A percentile compares a stretch with the other conserved stretches of the same genome.
These are phyloP conservation scores for Leptinotarsa defecta DNA, from an alignment of 1,140 invertebrate genomes.

Conservation along the genomic window DNA sequence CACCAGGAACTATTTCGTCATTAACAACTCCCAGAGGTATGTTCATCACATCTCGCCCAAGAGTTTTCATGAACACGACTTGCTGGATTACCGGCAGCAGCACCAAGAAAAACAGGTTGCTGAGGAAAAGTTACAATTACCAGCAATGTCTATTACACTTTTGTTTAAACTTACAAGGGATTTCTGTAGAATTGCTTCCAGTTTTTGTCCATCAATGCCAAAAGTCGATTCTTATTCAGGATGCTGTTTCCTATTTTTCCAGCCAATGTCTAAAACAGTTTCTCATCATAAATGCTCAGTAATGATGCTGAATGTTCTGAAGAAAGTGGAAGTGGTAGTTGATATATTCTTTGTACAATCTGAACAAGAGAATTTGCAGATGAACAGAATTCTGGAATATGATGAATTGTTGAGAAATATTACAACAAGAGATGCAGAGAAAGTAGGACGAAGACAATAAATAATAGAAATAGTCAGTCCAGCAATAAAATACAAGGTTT, in stretches of 20 bases:
- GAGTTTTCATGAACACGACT: conserved; percentile 77
- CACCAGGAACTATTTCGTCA: conserved; percentile 62
- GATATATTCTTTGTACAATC: too few species aligned
- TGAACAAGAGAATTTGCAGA: too few species aligned
- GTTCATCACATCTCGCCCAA: conserved; percentile 76
- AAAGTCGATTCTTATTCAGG: conserved; percentile 32
- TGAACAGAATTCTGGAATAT: too few species aligned
- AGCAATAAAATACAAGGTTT: too few species aligned
- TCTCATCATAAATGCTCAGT: neutral
- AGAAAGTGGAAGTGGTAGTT: too few species aligned
- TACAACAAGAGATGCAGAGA: too few species aligned
- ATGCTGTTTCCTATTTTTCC: conserved; percentile 31
- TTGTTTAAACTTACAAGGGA: conserved; percentile 33
- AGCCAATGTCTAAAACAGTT: neutral
- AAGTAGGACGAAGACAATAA: too few species aligned
- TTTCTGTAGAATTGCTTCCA: conserved; percentile 49
- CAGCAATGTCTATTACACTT: neutral
- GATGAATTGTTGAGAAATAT: too few species aligned
- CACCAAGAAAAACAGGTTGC: conserved; percentile 78
- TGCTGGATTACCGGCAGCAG: conserved; percentile 81
- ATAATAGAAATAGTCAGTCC: too few species aligned
- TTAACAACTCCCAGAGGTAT: conserved; percentile 78
- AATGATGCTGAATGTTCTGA: too few species aligned
- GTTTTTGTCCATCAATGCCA: conserved; percentile 47
- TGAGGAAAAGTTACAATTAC: conserved; percentile 55